Conservation (phyloP, 2,797 vertebrate species). For the Rhinophrynus dorsalis region DNA sequence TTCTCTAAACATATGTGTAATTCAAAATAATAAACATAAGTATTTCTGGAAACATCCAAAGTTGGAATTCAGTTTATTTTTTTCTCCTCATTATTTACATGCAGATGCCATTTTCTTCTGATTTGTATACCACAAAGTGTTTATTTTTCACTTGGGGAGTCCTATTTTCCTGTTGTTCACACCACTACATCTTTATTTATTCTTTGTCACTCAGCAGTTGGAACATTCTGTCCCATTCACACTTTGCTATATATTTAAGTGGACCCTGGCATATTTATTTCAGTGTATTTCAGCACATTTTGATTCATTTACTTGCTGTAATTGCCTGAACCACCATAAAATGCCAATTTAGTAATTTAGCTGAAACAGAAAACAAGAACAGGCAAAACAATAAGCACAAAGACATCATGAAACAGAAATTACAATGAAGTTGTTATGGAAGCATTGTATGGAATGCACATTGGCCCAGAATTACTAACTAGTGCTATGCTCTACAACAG, state of each 20-base stretch:
- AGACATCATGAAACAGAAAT: too few relatives aligned
- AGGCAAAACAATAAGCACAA: not conserved
- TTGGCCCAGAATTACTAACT: too few relatives aligned
- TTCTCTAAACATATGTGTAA: too few relatives aligned
- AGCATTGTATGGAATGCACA: too few relatives aligned
- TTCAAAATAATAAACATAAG: too few relatives aligned
- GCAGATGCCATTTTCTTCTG: too few relatives aligned
- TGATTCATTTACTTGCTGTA: not conserved
- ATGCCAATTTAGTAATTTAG: not conserved
- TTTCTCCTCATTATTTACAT: too few relatives aligned
- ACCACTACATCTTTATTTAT: not conserved
- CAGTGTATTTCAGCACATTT: slow-evolving; percentile 57
- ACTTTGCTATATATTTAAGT: slow-evolving; percentile 64
- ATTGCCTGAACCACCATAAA: slow-evolving; percentile 22
- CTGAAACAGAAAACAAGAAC: not conserved
- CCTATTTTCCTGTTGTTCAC: not conserved
- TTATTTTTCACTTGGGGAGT: not conserved
- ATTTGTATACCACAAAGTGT: too few relatives aligned
- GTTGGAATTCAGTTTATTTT: too few relatives aligned
- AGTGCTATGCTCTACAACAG: too few relatives aligned
- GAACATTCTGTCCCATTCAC: not conserved
- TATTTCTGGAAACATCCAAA: too few relatives aligned
- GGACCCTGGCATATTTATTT: slow-evolving; percentile 52
- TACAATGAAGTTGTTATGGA: too few relatives aligned
- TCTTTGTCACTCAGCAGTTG: not conserved